A percentile compares a stretch with the other conserved stretches of the same genome.
Evolutionary conservation across 2,888 invertebrate species (phyloP).

Genomic region (Chymomyza amoena): DNA sequence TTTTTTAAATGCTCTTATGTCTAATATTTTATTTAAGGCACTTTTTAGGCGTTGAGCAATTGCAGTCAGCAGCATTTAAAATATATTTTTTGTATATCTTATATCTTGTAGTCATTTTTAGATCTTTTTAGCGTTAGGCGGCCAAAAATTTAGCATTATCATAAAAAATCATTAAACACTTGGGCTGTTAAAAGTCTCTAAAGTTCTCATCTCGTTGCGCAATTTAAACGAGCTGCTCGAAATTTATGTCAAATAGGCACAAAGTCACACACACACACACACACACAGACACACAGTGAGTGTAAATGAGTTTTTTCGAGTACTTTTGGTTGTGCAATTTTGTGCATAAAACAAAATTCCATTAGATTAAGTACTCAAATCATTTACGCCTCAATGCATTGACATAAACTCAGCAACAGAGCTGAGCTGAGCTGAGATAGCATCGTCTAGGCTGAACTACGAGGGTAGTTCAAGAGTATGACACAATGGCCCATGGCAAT

Average conservation of each 20-base stretch:
- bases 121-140: background rate
- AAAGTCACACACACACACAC: background rate
- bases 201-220: background rate
- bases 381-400: constrained; percentile 24
- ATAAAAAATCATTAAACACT: constrained; percentile 1
- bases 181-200: background rate
- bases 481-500: too few species aligned
- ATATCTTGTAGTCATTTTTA: too few species aligned
- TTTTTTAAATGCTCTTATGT: background rate
- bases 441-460: too few species aligned
- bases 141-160: background rate
- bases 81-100: too few species aligned
- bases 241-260: background rate
- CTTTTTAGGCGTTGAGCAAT: background rate
- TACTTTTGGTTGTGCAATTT: background rate
- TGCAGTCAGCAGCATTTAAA: too few species aligned
- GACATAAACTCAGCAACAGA: background rate
- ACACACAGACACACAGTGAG: too few species aligned
- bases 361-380: constrained; percentile 21
- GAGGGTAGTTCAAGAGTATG: too few species aligned
- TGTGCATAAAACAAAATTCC: constrained; percentile 5
- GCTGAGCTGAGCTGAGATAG: background rate
- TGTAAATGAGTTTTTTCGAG: background rate
- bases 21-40: background rate
- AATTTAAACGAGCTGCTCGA: background rate